Evolutionary conservation across 2,113 vertebrate species (phyloP).

Genomic region (Eurystomus gularis): DNA sequence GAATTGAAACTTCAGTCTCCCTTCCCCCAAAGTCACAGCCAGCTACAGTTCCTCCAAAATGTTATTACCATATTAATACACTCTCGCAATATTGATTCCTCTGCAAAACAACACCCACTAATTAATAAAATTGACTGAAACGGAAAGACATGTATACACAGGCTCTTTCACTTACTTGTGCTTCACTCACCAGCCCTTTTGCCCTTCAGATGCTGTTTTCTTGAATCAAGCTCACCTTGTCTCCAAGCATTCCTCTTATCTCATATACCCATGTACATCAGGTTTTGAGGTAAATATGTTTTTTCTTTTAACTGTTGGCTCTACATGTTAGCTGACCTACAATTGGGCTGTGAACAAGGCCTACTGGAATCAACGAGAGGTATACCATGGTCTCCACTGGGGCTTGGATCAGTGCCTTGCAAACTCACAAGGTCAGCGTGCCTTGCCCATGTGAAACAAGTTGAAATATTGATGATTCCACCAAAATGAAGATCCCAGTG

Average conservation of each 20-base stretch:
- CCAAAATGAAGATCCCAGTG: background rate
- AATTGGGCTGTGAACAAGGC: background rate
- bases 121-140: conserved; percentile 33
- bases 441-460: background rate
- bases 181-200: background rate
- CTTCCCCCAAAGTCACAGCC: background rate
- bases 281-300: background rate
- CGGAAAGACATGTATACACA: background rate
- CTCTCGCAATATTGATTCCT: background rate
- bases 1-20: background rate
- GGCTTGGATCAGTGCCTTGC: background rate
- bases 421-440: background rate
- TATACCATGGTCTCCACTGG: background rate
- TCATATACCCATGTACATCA: no score
- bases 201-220: background rate
- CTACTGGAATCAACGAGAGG: background rate
- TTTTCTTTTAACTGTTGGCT: background rate
- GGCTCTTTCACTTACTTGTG: background rate
- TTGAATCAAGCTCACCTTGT: background rate
- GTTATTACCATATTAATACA: conserved; percentile 20
- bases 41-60: background rate
- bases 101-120: background rate
- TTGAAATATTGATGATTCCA: background rate
- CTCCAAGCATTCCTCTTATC: background rate
- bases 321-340: background rate